phyloP scores from a whole-genome alignment of 2,797 vertebrate genomes.

The Dendrocincla fuliginosa region DNA sequence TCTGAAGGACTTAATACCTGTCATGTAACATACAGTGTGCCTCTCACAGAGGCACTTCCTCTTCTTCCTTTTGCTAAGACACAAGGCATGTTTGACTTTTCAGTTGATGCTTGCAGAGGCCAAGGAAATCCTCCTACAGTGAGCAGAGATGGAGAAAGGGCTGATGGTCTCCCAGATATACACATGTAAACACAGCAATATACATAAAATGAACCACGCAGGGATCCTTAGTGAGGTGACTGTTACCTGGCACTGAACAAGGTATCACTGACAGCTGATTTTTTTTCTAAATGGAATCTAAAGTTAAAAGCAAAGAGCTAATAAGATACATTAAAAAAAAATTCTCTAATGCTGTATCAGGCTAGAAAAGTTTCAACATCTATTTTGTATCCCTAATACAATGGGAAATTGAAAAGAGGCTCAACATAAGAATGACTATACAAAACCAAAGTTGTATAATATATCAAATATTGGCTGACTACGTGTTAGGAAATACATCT shows the following conservation, averaged over 20 bases:
- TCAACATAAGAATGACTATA: slow-evolving; percentile 30
- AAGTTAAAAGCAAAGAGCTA: slow-evolving; percentile 16
- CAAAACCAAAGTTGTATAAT: neutral
- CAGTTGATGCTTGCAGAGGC: neutral
- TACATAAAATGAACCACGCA: neutral
- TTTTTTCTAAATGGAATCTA: neutral
- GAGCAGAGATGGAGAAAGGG: neutral
- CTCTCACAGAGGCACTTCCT: neutral
- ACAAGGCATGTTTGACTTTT: neutral
- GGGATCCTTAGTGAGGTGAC: neutral
- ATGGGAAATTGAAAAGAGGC: neutral
- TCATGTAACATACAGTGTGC: neutral
- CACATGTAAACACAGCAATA: neutral
- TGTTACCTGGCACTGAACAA: neutral
- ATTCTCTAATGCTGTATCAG: neutral
- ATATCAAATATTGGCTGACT: slow-evolving; percentile 44
- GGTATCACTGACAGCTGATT: neutral
- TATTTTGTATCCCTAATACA: slow-evolving; percentile 8
- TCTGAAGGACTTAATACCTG: neutral
- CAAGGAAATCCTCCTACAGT: neutral
- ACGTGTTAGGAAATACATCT: slow-evolving; percentile 42
- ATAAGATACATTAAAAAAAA: neutral
- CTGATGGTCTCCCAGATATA: neutral
- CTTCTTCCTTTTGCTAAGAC: neutral
- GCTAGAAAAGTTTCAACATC: neutral